Conservation (phyloP, 1,140 invertebrate genomes). For the Plectrocnemia conspersa region DNA sequence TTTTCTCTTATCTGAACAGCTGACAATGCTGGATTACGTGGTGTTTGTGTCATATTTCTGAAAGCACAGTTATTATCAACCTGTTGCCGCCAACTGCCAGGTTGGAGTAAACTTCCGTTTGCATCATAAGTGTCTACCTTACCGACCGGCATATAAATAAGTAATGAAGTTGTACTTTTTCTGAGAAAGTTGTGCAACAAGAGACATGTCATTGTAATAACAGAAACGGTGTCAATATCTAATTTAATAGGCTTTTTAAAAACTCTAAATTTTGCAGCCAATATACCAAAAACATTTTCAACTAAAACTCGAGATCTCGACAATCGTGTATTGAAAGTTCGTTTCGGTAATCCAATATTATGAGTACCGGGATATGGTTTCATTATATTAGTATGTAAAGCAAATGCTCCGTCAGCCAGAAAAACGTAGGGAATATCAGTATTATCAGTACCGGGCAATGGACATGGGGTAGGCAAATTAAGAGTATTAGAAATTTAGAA, state of each 20-base stretch:
- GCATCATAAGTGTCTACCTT: not conserved
- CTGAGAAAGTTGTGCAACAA: slow-evolving; percentile 40
- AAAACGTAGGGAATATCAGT: slow-evolving; percentile 41
- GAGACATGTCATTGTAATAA: slow-evolving; percentile 35
- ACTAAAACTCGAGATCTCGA: slow-evolving; percentile 40
- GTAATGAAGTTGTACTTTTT: slow-evolving; percentile 10
- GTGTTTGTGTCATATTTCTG: too few relatives aligned
- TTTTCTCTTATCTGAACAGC: too few relatives aligned
- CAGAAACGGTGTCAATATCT: slow-evolving; percentile 35
- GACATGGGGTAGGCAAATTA: slow-evolving; percentile 36
- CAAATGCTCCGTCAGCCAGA: slow-evolving; percentile 52
- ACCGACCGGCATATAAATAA: not conserved
- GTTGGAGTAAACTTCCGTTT: not conserved
- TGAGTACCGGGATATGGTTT: slow-evolving; percentile 43
- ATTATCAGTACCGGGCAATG: slow-evolving; percentile 33
- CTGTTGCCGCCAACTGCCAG: not conserved
- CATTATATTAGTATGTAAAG: slow-evolving; percentile 42
- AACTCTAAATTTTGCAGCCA: slow-evolving; percentile 43
- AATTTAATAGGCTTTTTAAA: slow-evolving; percentile 40
- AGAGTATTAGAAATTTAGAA: slow-evolving; percentile 24
- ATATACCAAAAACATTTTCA: slow-evolving; percentile 52
- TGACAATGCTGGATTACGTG: too few relatives aligned
- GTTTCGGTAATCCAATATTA: slow-evolving; percentile 34
- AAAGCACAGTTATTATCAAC: not conserved
- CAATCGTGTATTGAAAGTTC: slow-evolving; percentile 42